Percentiles rank a stretch among this genome's conserved stretches.
Conservation (phyloP, 2,797 vertebrate species). For the Salarias fasciatus region DNA sequence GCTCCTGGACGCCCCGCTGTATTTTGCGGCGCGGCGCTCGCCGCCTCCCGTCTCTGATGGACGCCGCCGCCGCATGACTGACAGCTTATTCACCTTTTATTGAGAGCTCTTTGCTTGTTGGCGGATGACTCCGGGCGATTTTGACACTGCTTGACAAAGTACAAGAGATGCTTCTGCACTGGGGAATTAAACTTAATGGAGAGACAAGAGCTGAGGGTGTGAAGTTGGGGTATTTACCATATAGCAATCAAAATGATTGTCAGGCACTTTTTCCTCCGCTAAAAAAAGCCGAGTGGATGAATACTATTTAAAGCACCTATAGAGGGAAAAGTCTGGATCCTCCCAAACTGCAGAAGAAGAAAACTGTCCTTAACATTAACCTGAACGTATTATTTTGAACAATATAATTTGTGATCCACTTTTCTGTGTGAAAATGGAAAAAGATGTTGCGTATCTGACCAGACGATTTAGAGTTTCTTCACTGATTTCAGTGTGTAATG, state of each 20-base stretch:
- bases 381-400: too few relatives aligned
- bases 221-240: constrained; percentile 19
- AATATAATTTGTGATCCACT: too few relatives aligned
- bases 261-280: neutral
- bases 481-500: too few relatives aligned
- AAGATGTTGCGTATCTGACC: too few relatives aligned
- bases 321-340: too few relatives aligned
- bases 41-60: constrained; percentile 26
- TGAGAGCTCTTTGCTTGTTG: constrained; percentile 44
- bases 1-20: neutral
- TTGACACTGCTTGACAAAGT: constrained; percentile 52
- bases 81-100: constrained; percentile 35
- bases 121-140: constrained; percentile 31
- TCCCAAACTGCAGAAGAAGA: too few relatives aligned
- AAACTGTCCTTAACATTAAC: too few relatives aligned
- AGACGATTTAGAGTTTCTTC: too few relatives aligned
- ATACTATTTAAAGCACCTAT: neutral
- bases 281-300: neutral
- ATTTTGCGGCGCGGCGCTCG: too few relatives aligned
- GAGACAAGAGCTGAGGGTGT: constrained; percentile 9
- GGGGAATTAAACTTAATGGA: constrained; percentile 38
- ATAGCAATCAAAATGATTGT: constrained; percentile 35
- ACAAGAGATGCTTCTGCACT: constrained; percentile 34
- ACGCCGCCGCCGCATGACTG: constrained; percentile 42
- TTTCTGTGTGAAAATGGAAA: too few relatives aligned